Evolutionary conservation across 1,140 invertebrate species (phyloP).

Genomic region (Bombus haemorrhoidalis): DNA sequence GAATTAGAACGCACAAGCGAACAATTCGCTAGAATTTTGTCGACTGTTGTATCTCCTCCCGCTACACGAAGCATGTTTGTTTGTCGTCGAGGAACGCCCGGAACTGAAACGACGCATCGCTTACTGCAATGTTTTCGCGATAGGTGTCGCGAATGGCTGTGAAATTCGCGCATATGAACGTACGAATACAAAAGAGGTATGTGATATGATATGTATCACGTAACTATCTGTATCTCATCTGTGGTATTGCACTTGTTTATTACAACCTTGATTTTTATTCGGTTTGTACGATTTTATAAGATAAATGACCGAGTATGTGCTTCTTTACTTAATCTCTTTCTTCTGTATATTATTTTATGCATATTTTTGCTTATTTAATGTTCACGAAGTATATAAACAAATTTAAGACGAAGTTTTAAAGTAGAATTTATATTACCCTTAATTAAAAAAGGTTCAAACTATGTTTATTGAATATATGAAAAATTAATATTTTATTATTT

Average conservation of each 20-base stretch:
- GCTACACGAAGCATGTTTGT: conserved; percentile 64
- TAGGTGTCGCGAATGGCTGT: conserved; percentile 73
- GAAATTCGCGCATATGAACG: conserved; percentile 20
- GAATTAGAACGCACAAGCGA: conserved; percentile 25
- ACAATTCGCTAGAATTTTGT: conserved; percentile 38
- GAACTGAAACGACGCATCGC: conserved; percentile 71
- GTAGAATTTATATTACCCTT: neutral
- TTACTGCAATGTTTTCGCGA: conserved; percentile 66
- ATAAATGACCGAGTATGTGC: neutral
- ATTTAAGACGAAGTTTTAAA: neutral
- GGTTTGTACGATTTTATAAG: neutral
- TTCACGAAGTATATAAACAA: neutral
- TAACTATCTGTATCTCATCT: neutral
- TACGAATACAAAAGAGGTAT: neutral
- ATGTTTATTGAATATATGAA: neutral
- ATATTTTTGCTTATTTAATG: neutral
- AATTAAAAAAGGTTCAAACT: neutral
- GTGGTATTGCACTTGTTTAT: neutral
- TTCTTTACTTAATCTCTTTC: neutral
- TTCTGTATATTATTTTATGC: no score
- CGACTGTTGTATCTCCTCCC: conserved; percentile 56
- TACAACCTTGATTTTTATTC: neutral
- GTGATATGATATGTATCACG: no score
- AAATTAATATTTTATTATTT: neutral
- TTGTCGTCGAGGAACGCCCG: conserved; percentile 54